These are phyloP conservation scores for Sebastes oblongus DNA, from an alignment of 2,797 vertebrate species.

Conservation along the genomic window DNA sequence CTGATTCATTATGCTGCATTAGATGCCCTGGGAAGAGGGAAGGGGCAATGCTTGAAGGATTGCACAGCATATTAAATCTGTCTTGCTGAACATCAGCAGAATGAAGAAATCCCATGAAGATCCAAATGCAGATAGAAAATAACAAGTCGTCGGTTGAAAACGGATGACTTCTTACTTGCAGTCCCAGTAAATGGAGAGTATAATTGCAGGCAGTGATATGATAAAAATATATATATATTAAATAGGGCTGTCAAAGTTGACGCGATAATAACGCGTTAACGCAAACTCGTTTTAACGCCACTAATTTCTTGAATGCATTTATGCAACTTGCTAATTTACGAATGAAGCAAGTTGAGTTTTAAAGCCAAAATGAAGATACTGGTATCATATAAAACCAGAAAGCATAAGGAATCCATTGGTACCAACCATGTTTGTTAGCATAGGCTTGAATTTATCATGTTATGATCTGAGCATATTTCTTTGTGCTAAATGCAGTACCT, in stretches of 20 bases:
- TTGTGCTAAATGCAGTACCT: too few species aligned
- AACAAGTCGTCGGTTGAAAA: conserved; percentile 34
- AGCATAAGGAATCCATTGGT: rapidly evolving
- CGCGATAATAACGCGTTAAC: too few species aligned
- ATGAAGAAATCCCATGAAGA: conserved; percentile 61
- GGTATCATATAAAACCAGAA: too few species aligned
- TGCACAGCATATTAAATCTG: conserved; percentile 72
- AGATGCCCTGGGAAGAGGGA: conserved; percentile 59
- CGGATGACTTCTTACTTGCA: conserved; percentile 14
- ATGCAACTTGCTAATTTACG: too few species aligned
- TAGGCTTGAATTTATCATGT: too few species aligned
- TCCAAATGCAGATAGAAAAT: conserved; percentile 51
- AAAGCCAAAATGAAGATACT: too few species aligned
- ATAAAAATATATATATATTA: background rate
- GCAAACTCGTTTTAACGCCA: too few species aligned
- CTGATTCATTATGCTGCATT: conserved; percentile 74
- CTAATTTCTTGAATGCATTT: too few species aligned
- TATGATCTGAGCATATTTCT: too few species aligned
- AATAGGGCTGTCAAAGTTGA: too few species aligned
- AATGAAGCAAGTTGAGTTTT: too few species aligned
- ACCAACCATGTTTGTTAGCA: too few species aligned
- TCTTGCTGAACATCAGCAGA: conserved; percentile 65
- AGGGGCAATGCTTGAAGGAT: conserved; percentile 67
- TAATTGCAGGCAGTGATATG: background rate
- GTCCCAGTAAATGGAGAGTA: background rate